Conservation (phyloP, 2,113 vertebrate genomes). For the Columba janthina region DNA sequence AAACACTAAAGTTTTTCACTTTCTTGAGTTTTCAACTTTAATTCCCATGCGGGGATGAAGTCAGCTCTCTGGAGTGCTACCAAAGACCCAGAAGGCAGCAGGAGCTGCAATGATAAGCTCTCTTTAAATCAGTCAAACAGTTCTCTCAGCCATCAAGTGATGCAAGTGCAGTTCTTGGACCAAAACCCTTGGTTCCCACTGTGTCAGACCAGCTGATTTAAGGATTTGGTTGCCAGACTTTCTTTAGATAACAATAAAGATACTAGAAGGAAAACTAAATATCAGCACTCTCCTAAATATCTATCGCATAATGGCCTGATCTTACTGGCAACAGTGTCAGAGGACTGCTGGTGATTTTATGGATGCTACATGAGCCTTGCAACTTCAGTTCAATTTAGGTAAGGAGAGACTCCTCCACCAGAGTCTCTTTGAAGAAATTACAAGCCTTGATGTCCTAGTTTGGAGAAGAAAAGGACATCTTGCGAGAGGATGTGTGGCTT, state of each 20-base stretch:
- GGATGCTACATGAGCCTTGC: background rate
- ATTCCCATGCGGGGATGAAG: background rate
- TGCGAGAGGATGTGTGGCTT: background rate
- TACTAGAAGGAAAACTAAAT: background rate
- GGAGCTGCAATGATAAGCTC: background rate
- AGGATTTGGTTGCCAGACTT: background rate
- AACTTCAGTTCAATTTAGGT: background rate
- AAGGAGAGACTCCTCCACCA: background rate
- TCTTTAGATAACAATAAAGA: background rate
- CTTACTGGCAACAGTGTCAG: background rate
- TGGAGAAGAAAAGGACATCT: background rate
- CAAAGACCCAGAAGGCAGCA: background rate
- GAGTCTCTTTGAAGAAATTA: background rate
- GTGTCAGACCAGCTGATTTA: background rate
- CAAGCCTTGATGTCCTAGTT: background rate
- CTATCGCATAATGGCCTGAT: background rate
- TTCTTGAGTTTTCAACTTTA: background rate
- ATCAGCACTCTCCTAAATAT: background rate
- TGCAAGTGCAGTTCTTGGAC: background rate
- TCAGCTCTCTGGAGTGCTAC: slow-evolving; percentile 5
- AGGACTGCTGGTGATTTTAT: background rate
- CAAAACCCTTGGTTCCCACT: background rate
- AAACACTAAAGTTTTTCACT: background rate
- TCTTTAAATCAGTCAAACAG: background rate
- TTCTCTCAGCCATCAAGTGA: background rate